Evolutionary conservation across 2,888 invertebrate genomes (phyloP).

Genomic region (Scrobipalpa atriplicella): DNA sequence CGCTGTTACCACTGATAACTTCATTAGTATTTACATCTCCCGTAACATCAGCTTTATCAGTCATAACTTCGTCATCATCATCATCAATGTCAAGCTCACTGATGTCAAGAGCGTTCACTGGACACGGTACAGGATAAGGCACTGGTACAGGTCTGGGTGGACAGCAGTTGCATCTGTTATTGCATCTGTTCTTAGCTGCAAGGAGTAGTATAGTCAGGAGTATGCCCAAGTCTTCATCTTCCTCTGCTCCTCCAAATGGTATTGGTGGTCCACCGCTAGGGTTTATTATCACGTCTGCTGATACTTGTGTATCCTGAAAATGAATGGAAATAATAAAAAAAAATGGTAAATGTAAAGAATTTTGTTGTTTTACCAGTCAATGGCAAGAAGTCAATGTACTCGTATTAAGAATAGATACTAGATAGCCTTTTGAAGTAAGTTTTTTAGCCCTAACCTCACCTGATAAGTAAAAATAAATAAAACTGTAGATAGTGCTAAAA

Average conservation of each 20-base stretch:
- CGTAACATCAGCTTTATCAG: neutral
- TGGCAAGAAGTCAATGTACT: neutral
- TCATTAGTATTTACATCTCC: neutral
- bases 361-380: neutral
- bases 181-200: slow-evolving; percentile 49
- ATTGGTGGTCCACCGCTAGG: slow-evolving; percentile 43
- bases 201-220: slow-evolving; percentile 58
- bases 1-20: neutral
- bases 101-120: slow-evolving; percentile 48
- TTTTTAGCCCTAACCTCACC: neutral
- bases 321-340: slow-evolving; percentile 23
- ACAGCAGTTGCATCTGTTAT: slow-evolving; percentile 42
- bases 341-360: neutral
- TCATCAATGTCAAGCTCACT: slow-evolving; percentile 28
- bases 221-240: slow-evolving; percentile 60
- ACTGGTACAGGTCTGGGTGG: slow-evolving; percentile 42
- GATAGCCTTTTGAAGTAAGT: neutral
- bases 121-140: slow-evolving; percentile 59
- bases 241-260: slow-evolving; percentile 41
- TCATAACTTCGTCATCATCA: slow-evolving; percentile 28
- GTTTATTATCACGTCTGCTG: slow-evolving; percentile 31
- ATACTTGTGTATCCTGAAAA: slow-evolving; percentile 45
- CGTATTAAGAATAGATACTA: neutral
- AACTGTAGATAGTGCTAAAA: neutral
- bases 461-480: neutral